Conservation (phyloP, 2,888 invertebrate species). For the Leptothorax acervorum region DNA sequence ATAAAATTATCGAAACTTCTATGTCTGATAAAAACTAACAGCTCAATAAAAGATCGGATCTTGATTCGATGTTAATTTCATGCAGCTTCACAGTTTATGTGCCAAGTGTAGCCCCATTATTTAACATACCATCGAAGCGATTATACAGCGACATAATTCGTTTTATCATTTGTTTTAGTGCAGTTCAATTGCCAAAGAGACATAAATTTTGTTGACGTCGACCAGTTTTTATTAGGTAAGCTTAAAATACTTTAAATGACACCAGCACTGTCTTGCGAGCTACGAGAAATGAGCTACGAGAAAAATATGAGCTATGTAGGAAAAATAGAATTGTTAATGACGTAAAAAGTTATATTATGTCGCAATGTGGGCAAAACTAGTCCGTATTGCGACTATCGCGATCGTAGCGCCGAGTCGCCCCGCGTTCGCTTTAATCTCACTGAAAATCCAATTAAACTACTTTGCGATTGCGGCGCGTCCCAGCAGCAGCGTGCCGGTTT, state of each 20-base stretch:
- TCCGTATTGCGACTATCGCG: constrained; percentile 70
- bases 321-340: constrained; percentile 22
- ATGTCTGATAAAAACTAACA: neutral
- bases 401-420: constrained; percentile 57
- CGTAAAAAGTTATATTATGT: constrained; percentile 59
- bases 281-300: neutral
- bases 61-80: neutral
- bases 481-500: constrained; percentile 69
- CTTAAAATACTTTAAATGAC: neutral
- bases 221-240: neutral
- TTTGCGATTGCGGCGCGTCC: constrained; percentile 75
- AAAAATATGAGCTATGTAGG: neutral
- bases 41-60: neutral
- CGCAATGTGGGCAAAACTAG: constrained; percentile 23
- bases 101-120: neutral
- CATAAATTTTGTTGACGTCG: neutral
- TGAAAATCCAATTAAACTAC: constrained; percentile 82
- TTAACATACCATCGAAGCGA: neutral
- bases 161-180: neutral
- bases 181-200: neutral
- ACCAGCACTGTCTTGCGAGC: neutral
- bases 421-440: constrained; percentile 78
- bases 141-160: neutral
- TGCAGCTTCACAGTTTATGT: neutral
- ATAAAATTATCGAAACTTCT: neutral